Base-by-base conservation (phyloP, 2,888 invertebrate species). In the Pediacus dermestoides region DNA sequence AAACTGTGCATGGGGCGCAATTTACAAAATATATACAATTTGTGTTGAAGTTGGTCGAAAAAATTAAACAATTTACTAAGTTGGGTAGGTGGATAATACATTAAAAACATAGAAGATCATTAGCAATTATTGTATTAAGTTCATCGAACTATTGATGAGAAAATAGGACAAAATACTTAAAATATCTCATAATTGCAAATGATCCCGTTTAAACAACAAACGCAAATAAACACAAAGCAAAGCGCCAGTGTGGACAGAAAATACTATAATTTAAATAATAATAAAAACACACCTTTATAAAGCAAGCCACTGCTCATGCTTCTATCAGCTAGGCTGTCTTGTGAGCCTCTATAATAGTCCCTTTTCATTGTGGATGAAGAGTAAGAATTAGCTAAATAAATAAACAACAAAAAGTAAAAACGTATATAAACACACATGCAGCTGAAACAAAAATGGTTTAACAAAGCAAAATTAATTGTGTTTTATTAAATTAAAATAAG, bases 301-400 rank as follows among this genome's bases (percentile, higher is more conserved):
- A 82, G 76, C 57, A 72, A 65, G 58, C 72, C 72, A 63, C 69
- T 70, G 63, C 72, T 72, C 60, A 77, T 76, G 58, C 81, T 78
- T 53, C 78, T 76, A 58, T 81, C 80, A 59, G 86, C 85, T 63
- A 90, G 78, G 70, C 87, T 88, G 76, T 90, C 90, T 77, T 89
- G 89, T 53, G 89, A 90, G 68, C 90, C 89, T 74, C 88, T 81
- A 77, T 88, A 89, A 80, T 88, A 89, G 75, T 90, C 89, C 68
- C 89, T 81, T 73, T 86, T 81, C 83, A 89, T 85, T 57, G 81
- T 78, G 55, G 78, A 76, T 53, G 76, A 74, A 57, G 44, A 37
- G 52, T 66, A 58, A 53, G 46, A 48, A 54, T 49, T 35, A 34
- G 52, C 49, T 50, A 50, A 55, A 56, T 44, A n/a, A n/a, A n/a